Evolutionary conservation across 2,888 invertebrate genomes (phyloP).

Genomic region (Lacanobia wlatinum): DNA sequence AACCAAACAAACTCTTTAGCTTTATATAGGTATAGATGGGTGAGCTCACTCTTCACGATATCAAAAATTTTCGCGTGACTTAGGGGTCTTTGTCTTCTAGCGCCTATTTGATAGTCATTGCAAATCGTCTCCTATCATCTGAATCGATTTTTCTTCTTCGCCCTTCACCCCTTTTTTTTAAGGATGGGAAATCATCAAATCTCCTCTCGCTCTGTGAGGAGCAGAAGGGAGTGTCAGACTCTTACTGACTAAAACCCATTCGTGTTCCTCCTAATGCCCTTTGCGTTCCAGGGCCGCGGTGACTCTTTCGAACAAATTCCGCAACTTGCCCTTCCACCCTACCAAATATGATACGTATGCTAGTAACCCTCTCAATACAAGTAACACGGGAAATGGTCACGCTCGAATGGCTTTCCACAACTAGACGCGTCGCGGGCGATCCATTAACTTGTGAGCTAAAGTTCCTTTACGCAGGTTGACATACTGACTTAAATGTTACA

Average conservation of each 20-base stretch:
- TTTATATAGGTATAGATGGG: too few relatives aligned
- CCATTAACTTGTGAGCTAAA: slow-evolving; percentile 23
- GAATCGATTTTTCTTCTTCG: neutral
- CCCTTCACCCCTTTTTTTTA: too few relatives aligned
- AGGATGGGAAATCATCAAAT: too few relatives aligned
- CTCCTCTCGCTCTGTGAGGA: too few relatives aligned
- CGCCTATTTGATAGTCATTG: neutral
- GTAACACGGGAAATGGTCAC: slow-evolving; percentile 60
- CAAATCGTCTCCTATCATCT: neutral
- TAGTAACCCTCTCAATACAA: slow-evolving; percentile 3
- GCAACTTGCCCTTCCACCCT: too few relatives aligned
- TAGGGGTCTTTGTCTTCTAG: neutral
- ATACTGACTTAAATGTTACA: slow-evolving; percentile 9
- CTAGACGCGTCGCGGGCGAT: slow-evolving; percentile 50
- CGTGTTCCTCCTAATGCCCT: too few relatives aligned
- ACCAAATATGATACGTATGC: too few relatives aligned
- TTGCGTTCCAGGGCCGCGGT: too few relatives aligned
- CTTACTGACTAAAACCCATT: too few relatives aligned
- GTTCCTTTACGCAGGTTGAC: slow-evolving; percentile 35
- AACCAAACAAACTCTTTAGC: too few relatives aligned
- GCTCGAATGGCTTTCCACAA: slow-evolving; percentile 60
- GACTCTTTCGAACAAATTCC: too few relatives aligned
- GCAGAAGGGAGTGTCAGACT: too few relatives aligned
- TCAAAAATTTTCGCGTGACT: neutral
- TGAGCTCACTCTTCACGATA: neutral